phyloP scores from a whole-genome alignment of 2,113 vertebrate genomes.

The Aptenodytes forsteri region DNA sequence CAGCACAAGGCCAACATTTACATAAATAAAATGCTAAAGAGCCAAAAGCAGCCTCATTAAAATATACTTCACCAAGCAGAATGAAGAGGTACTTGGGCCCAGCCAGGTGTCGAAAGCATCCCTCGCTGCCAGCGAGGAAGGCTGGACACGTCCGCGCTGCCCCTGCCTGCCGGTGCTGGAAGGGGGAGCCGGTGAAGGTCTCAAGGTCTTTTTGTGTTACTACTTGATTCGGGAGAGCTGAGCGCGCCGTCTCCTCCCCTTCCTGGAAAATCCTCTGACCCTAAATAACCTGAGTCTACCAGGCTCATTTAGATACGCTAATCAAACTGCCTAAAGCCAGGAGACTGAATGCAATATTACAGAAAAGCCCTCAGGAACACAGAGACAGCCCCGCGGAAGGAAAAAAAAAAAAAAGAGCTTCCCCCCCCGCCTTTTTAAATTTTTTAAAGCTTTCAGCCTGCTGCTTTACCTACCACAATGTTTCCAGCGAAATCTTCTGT shows the following conservation, averaged over 20 bases:
- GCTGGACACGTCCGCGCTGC: accelerated
- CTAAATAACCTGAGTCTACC: not conserved
- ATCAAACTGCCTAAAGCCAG: not conserved
- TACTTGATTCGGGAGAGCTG: not conserved
- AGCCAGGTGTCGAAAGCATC: accelerated
- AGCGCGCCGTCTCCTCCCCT: not conserved
- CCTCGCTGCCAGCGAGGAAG: not conserved
- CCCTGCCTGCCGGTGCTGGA: not conserved
- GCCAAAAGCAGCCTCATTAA: not conserved
- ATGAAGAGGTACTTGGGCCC: not conserved
- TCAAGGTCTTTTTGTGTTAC: not conserved
- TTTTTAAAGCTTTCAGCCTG: not conserved
- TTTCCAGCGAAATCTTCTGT: not conserved
- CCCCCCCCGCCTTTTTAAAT: not conserved
- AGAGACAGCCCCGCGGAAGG: not conserved
- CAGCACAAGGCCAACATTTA: not conserved
- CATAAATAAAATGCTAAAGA: not conserved
- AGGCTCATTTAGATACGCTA: constrained; percentile 14
- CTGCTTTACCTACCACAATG: not conserved
- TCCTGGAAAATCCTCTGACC: constrained; percentile 29
- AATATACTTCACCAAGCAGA: not conserved
- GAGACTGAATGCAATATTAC: not conserved
- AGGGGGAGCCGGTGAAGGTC: not conserved
- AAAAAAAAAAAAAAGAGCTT: not conserved
- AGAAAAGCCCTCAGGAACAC: not conserved